These are phyloP conservation scores for Heliconius eleuchia DNA, from an alignment of 1,140 invertebrate genomes.

Conservation along the genomic window DNA sequence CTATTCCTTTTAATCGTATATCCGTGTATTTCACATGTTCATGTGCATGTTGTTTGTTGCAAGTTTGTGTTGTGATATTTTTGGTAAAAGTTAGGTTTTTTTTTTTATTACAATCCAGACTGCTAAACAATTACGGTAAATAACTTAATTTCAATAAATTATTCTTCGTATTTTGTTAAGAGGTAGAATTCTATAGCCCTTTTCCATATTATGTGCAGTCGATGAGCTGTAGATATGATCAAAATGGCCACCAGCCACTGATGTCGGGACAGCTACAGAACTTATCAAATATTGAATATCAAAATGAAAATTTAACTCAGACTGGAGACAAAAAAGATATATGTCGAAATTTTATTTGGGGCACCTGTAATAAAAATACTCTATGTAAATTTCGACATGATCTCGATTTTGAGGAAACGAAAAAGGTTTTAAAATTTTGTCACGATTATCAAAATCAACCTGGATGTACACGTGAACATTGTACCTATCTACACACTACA, in stretches of 20 bases:
- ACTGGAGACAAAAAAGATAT: conserved; percentile 39
- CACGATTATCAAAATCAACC: conserved; percentile 63
- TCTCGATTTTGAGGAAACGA: conserved; percentile 56
- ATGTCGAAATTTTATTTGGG: conserved; percentile 63
- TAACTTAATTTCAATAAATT: neutral
- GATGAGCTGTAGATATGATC: conserved; percentile 49
- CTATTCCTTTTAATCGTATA: neutral
- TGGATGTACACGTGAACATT: conserved; percentile 54
- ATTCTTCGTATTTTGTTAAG: neutral
- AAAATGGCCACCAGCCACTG: conserved; percentile 53
- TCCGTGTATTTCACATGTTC: neutral
- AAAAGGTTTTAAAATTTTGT: conserved; percentile 61
- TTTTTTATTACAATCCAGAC: neutral
- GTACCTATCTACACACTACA: conserved; percentile 58
- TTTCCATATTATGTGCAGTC: conserved; percentile 30
- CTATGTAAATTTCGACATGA: conserved; percentile 59
- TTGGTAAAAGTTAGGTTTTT: neutral
- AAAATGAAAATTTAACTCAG: conserved; percentile 25
- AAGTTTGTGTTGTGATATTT: neutral
- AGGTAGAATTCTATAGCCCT: neutral
- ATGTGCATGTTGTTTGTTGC: neutral
- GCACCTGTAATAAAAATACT: conserved; percentile 54
- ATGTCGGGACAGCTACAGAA: conserved; percentile 40
- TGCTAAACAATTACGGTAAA: conserved; percentile 10
- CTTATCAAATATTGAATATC: conserved; percentile 28